These are phyloP conservation scores for Lasiurus borealis DNA, from an alignment of 2,113 vertebrate species.

Conservation along the genomic window DNA sequence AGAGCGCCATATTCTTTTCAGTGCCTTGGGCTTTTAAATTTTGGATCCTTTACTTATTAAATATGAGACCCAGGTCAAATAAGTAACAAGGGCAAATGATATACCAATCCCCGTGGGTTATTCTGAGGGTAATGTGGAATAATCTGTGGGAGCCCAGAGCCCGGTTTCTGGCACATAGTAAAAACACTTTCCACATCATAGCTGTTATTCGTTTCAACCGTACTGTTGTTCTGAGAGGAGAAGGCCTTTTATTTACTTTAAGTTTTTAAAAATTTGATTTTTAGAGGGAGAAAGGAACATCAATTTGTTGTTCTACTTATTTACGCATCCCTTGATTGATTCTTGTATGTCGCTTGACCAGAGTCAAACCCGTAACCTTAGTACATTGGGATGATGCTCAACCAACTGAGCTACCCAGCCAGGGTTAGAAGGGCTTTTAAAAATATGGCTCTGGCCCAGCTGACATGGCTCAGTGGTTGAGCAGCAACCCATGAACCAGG, in stretches of 20 bases:
- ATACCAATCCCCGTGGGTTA: not conserved
- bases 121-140: slow-evolving; percentile 6
- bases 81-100: slow-evolving; percentile 19
- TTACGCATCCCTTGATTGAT: too few relatives aligned
- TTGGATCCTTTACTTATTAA: slow-evolving; percentile 34
- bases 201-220: not conserved
- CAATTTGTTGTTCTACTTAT: too few relatives aligned
- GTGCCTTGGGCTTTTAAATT: not conserved
- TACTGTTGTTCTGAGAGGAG: not conserved
- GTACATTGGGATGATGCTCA: not conserved
- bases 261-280: not conserved
- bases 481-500: too few relatives aligned
- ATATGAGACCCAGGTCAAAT: not conserved
- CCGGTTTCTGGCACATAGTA: not conserved
- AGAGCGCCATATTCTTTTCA: not conserved
- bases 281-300: too few relatives aligned
- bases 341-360: not conserved
- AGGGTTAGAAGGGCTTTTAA: not conserved
- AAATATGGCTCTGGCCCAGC: not conserved
- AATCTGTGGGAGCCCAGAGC: not conserved
- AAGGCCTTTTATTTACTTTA: not conserved
- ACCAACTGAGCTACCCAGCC: not conserved
- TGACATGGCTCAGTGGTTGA: not conserved
- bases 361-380: not conserved
- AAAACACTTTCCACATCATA: not conserved